phyloP scores from a whole-genome alignment of 2,888 invertebrate species.

The Octodonta nipae region DNA sequence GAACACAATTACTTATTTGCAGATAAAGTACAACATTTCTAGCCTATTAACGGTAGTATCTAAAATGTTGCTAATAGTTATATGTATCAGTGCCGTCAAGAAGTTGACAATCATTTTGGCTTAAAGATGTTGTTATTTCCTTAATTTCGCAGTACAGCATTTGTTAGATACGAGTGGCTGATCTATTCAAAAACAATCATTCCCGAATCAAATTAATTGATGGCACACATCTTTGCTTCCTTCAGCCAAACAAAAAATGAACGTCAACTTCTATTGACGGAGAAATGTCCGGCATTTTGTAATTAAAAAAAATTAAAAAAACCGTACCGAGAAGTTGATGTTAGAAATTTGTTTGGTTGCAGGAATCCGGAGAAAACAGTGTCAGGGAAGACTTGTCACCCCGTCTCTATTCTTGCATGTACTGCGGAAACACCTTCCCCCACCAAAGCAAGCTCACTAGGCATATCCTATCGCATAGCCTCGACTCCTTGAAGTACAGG shows the following conservation, averaged over 20 bases:
- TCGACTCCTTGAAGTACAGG: conserved; percentile 76
- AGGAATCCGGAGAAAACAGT: conserved; percentile 50
- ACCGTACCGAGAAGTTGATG: conserved; percentile 80
- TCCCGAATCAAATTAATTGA: no score
- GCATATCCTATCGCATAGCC: conserved; percentile 77
- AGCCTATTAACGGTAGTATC: no score
- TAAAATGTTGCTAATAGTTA: no score
- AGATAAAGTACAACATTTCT: no score
- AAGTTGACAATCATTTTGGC: conserved; percentile 92
- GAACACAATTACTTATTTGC: no score
- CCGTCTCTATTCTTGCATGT: conserved; percentile 66
- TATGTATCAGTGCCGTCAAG: conserved; percentile 68
- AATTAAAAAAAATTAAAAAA: not conserved
- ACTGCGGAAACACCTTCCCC: conserved; percentile 78
- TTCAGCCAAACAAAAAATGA: conserved; percentile 66
- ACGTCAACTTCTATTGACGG: conserved; percentile 70
- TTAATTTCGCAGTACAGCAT: no score
- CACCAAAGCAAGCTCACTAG: conserved; percentile 83
- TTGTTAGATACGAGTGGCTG: no score
- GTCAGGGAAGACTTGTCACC: conserved; percentile 12
- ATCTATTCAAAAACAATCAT: no score
- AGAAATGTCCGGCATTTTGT: conserved; percentile 19
- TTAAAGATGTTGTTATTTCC: conserved; percentile 27
- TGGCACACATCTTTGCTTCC: conserved; percentile 24
- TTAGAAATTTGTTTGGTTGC: conserved; percentile 69